phyloP scores from a whole-genome alignment of 2,797 vertebrate species.

The Sebastes hopkinsi region DNA sequence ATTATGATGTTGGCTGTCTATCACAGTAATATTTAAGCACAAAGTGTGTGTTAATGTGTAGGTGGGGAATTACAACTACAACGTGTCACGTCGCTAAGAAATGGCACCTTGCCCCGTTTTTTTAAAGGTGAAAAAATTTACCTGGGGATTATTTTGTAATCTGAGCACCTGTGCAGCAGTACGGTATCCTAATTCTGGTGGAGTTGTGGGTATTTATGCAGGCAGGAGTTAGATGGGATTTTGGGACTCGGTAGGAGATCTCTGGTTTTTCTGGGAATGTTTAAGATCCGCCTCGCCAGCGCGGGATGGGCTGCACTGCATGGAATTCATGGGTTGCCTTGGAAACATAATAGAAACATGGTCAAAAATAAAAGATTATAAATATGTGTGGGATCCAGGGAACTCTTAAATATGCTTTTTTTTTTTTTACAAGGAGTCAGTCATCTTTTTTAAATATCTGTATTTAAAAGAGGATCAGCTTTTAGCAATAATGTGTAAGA shows the following conservation, averaged over 20 bases:
- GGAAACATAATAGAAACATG: conserved; percentile 80
- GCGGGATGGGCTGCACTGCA: conserved; percentile 51
- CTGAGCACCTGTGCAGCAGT: conserved; percentile 73
- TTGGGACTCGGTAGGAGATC: conserved; percentile 53
- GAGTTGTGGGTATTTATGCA: conserved; percentile 75
- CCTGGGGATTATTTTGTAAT: conserved; percentile 86
- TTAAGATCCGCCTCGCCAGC: conserved; percentile 64
- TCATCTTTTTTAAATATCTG: conserved; percentile 65
- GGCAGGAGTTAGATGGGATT: conserved; percentile 71
- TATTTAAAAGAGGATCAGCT: conserved; percentile 64
- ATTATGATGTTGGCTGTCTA: conserved; percentile 59
- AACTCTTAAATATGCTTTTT: conserved; percentile 53
- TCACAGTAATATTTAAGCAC: conserved; percentile 60
- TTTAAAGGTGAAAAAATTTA: conserved; percentile 79
- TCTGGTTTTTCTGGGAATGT: conserved; percentile 60
- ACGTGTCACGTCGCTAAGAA: conserved; percentile 63
- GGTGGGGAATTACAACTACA: conserved; percentile 76
- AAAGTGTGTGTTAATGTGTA: conserved; percentile 64
- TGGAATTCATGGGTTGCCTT: conserved; percentile 74
- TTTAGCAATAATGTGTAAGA: conserved; percentile 62
- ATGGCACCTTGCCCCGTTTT: conserved; percentile 59
- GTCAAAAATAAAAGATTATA: conserved; percentile 71
- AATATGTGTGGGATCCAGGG: conserved; percentile 51
- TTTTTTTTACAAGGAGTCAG: conserved; percentile 22
- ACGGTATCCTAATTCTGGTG: conserved; percentile 71